Evolutionary conservation across 2,888 invertebrate species (phyloP).

Genomic region (Priapulus caudatus): DNA sequence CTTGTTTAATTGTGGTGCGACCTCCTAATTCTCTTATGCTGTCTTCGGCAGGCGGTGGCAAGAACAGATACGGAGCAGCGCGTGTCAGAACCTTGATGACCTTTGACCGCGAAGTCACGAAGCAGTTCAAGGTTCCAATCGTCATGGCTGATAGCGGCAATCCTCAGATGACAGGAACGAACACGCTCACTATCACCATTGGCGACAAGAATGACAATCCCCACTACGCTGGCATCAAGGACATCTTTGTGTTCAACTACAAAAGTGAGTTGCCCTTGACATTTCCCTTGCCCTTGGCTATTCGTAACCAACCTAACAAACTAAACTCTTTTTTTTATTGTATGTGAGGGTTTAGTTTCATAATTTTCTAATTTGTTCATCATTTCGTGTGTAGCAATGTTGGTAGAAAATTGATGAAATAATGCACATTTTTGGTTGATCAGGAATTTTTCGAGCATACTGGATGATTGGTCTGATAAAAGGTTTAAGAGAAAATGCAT

Average conservation of each 20-base stretch:
- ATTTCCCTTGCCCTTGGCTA: not conserved
- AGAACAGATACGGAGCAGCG: slow-evolving; percentile 94
- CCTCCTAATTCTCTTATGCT: too few relatives aligned
- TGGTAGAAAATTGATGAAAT: too few relatives aligned
- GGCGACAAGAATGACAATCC: slow-evolving; percentile 97
- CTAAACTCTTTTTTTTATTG: too few relatives aligned
- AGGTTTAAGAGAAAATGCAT: too few relatives aligned
- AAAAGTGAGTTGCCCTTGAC: slow-evolving; percentile 50
- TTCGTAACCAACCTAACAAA: too few relatives aligned
- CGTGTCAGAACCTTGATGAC: slow-evolving; percentile 83
- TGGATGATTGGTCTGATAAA: too few relatives aligned
- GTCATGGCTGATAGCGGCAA: slow-evolving; percentile 93
- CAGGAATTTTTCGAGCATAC: too few relatives aligned
- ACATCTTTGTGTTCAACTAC: slow-evolving; percentile 94
- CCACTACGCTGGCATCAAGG: slow-evolving; percentile 92
- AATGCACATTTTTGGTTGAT: too few relatives aligned
- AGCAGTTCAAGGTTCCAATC: slow-evolving; percentile 90
- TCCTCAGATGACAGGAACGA: slow-evolving; percentile 87
- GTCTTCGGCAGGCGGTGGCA: slow-evolving; percentile 58
- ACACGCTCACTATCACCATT: slow-evolving; percentile 87
- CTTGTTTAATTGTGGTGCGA: too few relatives aligned
- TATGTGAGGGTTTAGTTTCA: too few relatives aligned
- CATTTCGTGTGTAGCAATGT: too few relatives aligned
- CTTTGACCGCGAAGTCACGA: slow-evolving; percentile 89
- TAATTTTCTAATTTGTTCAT: too few relatives aligned